A percentile compares a stretch with the other conserved stretches of the same genome.
These are phyloP conservation scores for Hydrophis major DNA, from an alignment of 2,797 vertebrate species.

Conservation along the genomic window DNA sequence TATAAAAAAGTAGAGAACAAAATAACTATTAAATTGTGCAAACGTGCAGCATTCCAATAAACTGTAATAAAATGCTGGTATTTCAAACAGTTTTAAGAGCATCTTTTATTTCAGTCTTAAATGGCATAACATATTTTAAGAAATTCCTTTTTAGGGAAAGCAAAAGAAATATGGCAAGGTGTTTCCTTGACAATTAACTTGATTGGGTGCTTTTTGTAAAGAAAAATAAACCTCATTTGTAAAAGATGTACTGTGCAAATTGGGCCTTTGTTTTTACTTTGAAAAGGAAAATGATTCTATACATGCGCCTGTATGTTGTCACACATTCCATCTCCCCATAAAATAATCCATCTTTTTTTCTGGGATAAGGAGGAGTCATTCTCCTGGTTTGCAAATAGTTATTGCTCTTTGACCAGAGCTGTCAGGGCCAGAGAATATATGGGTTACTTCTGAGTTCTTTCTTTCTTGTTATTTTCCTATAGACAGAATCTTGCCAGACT, in stretches of 20 bases:
- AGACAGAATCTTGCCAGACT: too few species aligned
- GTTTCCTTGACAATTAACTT: not conserved
- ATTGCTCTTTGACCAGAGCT: not conserved
- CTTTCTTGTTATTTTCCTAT: too few species aligned
- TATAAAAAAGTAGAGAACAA: not conserved
- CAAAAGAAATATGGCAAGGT: not conserved
- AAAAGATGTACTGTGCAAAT: not conserved
- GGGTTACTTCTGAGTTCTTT: not conserved
- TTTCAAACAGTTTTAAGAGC: not conserved
- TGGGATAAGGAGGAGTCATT: not conserved
- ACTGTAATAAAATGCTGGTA: not conserved
- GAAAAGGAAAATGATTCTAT: not conserved
- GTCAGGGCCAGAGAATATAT: not conserved
- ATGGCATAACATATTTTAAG: not conserved
- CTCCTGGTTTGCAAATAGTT: not conserved
- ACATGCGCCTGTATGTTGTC: not conserved
- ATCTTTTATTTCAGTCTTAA: not conserved
- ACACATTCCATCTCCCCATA: not conserved
- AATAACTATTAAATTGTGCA: not conserved
- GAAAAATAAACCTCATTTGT: not conserved
- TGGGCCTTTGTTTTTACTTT: not conserved
- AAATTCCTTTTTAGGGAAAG: not conserved
- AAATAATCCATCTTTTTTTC: not conserved
- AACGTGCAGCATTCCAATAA: not conserved
- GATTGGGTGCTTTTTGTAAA: not conserved